Evolutionary conservation across 35 echinoderm and acorn worm species (phyloP).

Genomic region (Apostichopus californicus): DNA sequence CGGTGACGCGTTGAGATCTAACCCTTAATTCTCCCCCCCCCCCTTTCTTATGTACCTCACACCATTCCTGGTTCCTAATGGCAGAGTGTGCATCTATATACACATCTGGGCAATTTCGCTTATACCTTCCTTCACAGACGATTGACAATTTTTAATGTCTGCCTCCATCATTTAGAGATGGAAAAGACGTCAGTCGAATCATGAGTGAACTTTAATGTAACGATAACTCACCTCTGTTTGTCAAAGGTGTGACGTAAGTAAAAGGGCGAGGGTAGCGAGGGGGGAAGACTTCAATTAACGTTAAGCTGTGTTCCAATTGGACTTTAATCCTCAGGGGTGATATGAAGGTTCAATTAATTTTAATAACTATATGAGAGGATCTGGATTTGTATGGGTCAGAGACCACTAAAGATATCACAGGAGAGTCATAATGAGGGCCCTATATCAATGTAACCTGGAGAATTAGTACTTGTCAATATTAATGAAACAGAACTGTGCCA

Average conservation of each 20-base stretch:
- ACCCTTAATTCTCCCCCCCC: background rate
- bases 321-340: background rate
- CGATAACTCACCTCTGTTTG: conserved; percentile 34
- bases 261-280: conserved; percentile 6
- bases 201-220: conserved; percentile 45
- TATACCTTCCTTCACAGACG: conserved; percentile 14
- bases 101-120: background rate
- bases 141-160: background rate
- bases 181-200: background rate
- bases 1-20: background rate
- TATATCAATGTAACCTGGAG: too few relatives aligned
- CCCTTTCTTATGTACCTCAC: background rate
- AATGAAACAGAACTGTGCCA: too few relatives aligned
- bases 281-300: conserved; percentile 1
- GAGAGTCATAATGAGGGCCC: background rate
- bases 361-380: background rate
- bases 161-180: background rate
- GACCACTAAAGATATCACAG: background rate
- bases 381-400: background rate
- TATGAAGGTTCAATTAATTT: conserved; percentile 14
- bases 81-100: background rate
- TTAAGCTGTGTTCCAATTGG: conserved; percentile 30
- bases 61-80: background rate
- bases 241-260: conserved; percentile 33
- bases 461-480: too few relatives aligned